Percentiles rank a stretch among this genome's conserved stretches.
Evolutionary conservation across 2,113 vertebrate species (phyloP).

Genomic region (Accipiter virgatus): DNA sequence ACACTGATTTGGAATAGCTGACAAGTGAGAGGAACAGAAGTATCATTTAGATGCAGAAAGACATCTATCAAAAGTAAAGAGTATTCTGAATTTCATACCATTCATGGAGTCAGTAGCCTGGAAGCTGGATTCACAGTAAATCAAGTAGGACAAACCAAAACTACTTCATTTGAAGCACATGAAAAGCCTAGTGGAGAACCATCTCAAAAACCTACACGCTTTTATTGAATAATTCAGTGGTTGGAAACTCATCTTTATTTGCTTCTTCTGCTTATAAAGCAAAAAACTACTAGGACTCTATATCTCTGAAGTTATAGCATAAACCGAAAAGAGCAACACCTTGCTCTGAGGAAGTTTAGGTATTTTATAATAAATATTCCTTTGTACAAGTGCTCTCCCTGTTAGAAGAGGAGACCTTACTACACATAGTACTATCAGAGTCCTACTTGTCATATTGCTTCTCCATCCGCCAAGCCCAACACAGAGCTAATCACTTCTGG

Average conservation of each 20-base stretch:
- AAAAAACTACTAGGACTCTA: neutral
- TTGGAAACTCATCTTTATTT: neutral
- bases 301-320: neutral
- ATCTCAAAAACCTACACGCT: neutral
- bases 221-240: neutral
- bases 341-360: neutral
- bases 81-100: neutral
- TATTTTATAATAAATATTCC: neutral
- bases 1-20: neutral
- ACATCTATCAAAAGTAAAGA: neutral
- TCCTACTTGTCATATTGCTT: neutral
- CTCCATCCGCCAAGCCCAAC: neutral
- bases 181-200: neutral
- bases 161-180: neutral
- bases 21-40: neutral
- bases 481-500: neutral
- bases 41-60: neutral
- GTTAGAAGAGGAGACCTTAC: neutral
- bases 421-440: neutral
- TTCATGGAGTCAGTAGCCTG: neutral
- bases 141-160: neutral
- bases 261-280: neutral
- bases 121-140: neutral
- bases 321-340: neutral
- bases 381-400: neutral